A percentile compares a stretch with the other conserved stretches of the same genome.
Conservation (phyloP, 1,140 invertebrate species). For the Drosophila quadrilineata region DNA sequence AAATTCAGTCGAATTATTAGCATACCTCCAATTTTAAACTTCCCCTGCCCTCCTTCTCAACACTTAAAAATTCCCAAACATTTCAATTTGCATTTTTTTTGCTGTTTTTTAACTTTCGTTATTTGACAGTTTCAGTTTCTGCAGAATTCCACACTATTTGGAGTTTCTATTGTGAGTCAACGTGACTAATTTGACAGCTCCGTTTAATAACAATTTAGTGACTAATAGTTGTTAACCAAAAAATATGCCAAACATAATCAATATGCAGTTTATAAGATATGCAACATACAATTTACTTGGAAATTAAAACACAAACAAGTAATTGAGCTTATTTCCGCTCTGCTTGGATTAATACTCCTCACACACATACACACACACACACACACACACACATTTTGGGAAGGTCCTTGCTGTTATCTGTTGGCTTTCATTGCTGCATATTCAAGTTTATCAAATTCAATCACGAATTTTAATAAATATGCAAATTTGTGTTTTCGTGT, state of each 20-base stretch:
- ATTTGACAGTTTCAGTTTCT: neutral
- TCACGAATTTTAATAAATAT: slow-evolving; percentile 77
- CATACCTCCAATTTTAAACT: neutral
- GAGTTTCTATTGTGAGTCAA: neutral
- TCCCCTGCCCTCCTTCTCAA: too few relatives aligned
- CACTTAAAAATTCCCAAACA: too few relatives aligned
- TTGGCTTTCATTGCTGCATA: slow-evolving; percentile 9
- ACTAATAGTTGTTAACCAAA: neutral
- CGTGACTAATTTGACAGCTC: slow-evolving; percentile 3
- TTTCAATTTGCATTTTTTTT: slow-evolving; percentile 4
- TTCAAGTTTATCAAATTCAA: slow-evolving; percentile 58
- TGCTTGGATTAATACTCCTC: neutral
- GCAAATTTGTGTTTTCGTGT: slow-evolving; percentile 61
- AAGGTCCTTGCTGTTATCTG: slow-evolving; percentile 18
- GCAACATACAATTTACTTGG: slow-evolving; percentile 15
- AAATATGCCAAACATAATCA: slow-evolving; percentile 5
- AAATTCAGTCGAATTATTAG: neutral
- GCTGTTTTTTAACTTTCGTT: slow-evolving; percentile 15
- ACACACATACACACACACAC: neutral
- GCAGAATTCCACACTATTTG: neutral
- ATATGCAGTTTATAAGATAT: slow-evolving; percentile 27
- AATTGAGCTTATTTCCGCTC: slow-evolving; percentile 4
- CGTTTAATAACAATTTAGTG: slow-evolving; percentile 15
- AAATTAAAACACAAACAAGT: slow-evolving; percentile 29
- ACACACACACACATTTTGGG: neutral